Evolutionary conservation across 2,888 invertebrate genomes (phyloP).

Genomic region (Tipula lateralis): DNA sequence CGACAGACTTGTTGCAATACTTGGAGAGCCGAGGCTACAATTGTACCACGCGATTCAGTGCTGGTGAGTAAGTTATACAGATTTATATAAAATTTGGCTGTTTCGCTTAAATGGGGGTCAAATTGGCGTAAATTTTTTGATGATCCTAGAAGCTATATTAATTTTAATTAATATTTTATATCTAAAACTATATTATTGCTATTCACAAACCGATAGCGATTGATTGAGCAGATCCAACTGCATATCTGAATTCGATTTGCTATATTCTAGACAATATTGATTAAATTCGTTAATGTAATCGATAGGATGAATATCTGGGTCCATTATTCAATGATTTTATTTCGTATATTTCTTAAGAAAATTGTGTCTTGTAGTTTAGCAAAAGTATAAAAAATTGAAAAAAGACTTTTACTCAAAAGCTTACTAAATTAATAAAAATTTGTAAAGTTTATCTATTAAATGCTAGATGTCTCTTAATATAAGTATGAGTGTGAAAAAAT

Average conservation of each 20-base stretch:
- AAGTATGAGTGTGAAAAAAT: background rate
- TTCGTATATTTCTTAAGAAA: background rate
- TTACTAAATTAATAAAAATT: background rate
- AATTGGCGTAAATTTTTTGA: slow-evolving; percentile 34
- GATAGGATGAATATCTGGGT: background rate
- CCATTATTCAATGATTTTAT: background rate
- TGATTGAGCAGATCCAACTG: slow-evolving; percentile 43
- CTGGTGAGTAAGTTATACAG: slow-evolving; percentile 43
- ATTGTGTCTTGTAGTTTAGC: background rate
- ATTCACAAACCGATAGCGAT: slow-evolving; percentile 40
- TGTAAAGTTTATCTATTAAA: background rate
- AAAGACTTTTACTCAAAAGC: background rate
- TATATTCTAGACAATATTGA: background rate
- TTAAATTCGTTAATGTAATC: slow-evolving; percentile 27
- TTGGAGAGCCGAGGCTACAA: background rate
- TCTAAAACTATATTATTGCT: background rate
- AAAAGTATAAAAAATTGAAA: slow-evolving; percentile 6
- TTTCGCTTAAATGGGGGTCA: slow-evolving; percentile 40
- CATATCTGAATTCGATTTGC: slow-evolving; percentile 38
- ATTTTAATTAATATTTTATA: background rate
- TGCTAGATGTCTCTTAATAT: background rate
- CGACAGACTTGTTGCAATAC: slow-evolving; percentile 42
- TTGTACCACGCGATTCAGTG: slow-evolving; percentile 38
- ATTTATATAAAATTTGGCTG: slow-evolving; percentile 45
- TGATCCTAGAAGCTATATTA: slow-evolving; percentile 19